A percentile compares a stretch with the other conserved stretches of the same genome.
Conservation (phyloP, 2,888 invertebrate species). For the Adelognathus sp. region DNA sequence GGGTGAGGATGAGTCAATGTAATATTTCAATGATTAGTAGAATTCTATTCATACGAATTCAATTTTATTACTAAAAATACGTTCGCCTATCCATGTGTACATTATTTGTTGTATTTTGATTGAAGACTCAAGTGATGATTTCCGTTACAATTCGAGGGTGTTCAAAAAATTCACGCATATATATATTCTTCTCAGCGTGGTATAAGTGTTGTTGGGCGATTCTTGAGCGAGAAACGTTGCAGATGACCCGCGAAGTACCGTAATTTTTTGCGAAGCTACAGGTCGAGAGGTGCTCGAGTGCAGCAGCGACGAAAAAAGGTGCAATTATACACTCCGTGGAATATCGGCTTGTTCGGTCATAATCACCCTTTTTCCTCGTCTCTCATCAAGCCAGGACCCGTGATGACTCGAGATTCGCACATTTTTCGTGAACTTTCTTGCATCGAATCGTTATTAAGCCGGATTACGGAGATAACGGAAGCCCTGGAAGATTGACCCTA, state of each 20-base stretch:
- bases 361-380: constrained; percentile 6
- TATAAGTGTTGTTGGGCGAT: constrained; percentile 33
- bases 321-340: constrained; percentile 41
- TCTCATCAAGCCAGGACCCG: neutral
- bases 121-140: too few species aligned
- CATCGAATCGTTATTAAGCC: neutral
- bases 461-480: constrained; percentile 47
- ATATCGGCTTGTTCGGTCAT: constrained; percentile 7
- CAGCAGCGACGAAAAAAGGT: constrained; percentile 41
- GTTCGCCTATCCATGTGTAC: too few species aligned
- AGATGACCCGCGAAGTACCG: constrained; percentile 57
- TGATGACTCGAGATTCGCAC: neutral
- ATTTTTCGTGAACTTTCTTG: constrained; percentile 27
- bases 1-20: too few species aligned
- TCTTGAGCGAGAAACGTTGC: constrained; percentile 26
- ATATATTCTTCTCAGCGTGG: neutral
- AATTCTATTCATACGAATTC: too few species aligned
- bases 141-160: too few species aligned
- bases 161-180: neutral
- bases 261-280: constrained; percentile 59
- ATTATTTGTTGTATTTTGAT: too few species aligned
- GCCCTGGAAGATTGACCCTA: constrained; percentile 61
- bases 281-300: constrained; percentile 26
- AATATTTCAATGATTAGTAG: too few species aligned
- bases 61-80: too few species aligned